Base-by-base conservation (phyloP, 1,140 invertebrate genomes). In the Archivesica marissinica region DNA sequence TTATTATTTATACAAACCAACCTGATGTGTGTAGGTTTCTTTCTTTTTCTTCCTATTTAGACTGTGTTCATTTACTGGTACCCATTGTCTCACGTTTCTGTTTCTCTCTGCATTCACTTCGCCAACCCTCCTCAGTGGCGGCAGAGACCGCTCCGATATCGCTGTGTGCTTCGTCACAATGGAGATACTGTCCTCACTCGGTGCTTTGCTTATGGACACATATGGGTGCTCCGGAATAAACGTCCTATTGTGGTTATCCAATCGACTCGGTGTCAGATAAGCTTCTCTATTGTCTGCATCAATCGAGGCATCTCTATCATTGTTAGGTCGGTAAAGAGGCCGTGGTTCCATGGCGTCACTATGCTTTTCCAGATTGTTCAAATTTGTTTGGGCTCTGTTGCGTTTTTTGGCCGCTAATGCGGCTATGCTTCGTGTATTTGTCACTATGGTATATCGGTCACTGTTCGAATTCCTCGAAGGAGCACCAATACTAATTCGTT, bases 341-440 rank as follows among this genome's bases (percentile, higher is more conserved):
- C 89, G 72, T 13, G 68, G 61, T 15, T 86, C 84, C n/a, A 83
- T 17, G 15, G 23, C 4, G 35, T 84, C 56, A 80, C 4, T 7
- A 33, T 79, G 81, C 68, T 84, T 74, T 47, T 90, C 89, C 15
- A 87, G 85, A 33, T 87, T 84, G 30, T 85, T 77, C 50, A 79
- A 59, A 44, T 78, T 81, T 47, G 72, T 83, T 47, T 90, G 87
- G 13, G 84, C 89, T 64, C 89, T 87, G 30, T 83, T 87, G n/a
- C 89, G 85, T 72, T 92, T 93, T 56, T 86, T 89, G 0, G 93
- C 93, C 30, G 93, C 93, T 70, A 93, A 85, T 11, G 92, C 92
- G n/a, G 92, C 91, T 47, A 93, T 93, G 85, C 86, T 92, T 30
- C 93, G 87, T 15, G 93, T 93, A 56, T 92, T 92, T 20, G 89